Base-by-base conservation (phyloP, 2,888 invertebrate species). In the Eledone cirrhosa region DNA sequence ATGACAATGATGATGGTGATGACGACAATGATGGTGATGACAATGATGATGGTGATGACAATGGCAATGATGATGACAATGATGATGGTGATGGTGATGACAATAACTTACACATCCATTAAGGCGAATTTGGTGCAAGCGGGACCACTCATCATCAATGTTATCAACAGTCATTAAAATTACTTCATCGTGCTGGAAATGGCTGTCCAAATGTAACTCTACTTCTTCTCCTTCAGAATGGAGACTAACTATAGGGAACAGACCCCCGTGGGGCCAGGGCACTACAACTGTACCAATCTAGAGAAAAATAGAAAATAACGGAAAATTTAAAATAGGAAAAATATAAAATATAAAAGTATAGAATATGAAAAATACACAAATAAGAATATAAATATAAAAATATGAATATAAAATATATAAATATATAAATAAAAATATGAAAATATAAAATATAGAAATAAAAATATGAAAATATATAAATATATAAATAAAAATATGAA, bases 71-170 rank as follows among this genome's bases (percentile, higher is more conserved):
- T 41, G 41, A 41, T 41, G 41, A 41, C 8, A 8, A 41, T 41
- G 33, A 41, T 41, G 33, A 41, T 41, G 33, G 8, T 33, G 41
- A 41, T 41, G 41, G 11, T 41, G 41, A 41, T 41, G 41, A 41
- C 11, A 11, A 41, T 41, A 11, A 80, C 88, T 84, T 81, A 92
- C 91, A 84, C 89, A 89, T 79, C 92, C 92, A 86, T 91, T 92
- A 41, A 92, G 87, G 74, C 90, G 86, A 79, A 92, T 89, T 83
- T 92, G 92, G 84, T 92, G 91, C 48, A 92, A 87, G 47, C 92
- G 84, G 16, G 90, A 89, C 92, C 92, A 92, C 47, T 92, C 92
- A 48, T 92, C 92, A 84, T 92, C 92, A 78, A 90, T 90, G 80
- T 90, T 91, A 83, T 92, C 92, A 22, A 92, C 90, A 53, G 91